These are phyloP conservation scores for Danio rerio DNA, from an alignment of 2,113 vertebrate species.

Conservation along the genomic window DNA sequence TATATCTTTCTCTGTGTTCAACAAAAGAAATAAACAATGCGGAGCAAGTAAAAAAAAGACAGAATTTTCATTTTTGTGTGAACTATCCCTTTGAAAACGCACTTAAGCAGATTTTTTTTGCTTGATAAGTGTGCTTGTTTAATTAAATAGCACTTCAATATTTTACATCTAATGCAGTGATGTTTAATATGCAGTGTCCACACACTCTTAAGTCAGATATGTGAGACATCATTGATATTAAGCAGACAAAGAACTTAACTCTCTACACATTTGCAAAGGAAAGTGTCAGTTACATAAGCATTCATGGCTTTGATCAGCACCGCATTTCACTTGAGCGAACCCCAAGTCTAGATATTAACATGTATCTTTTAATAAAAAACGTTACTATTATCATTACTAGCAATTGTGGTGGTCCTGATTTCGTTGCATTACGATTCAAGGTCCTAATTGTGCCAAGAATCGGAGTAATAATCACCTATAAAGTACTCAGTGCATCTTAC, in stretches of 20 bases:
- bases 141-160: too few species aligned
- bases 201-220: background rate
- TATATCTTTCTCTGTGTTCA: too few species aligned
- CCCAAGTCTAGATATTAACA: background rate
- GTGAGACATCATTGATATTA: background rate
- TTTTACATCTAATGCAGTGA: too few species aligned
- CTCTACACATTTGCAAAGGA: background rate
- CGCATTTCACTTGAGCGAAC: background rate
- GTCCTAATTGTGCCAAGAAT: background rate
- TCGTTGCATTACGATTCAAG: background rate
- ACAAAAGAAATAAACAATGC: too few species aligned
- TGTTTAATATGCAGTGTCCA: background rate
- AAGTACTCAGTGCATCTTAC: background rate
- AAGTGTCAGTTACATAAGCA: background rate
- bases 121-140: too few species aligned
- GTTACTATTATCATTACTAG: background rate
- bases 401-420: background rate
- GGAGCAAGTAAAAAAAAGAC: background rate
- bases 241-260: background rate
- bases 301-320: slow-evolving; percentile 29
- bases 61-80: background rate
- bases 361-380: background rate
- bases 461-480: background rate
- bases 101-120: too few species aligned
- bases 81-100: background rate